Evolutionary conservation across 92 coral and sea anemone genomes (phyloP), one percentile per base, ranked within the genome.

Genomic region (Scolanthus callimorphus): DNA sequence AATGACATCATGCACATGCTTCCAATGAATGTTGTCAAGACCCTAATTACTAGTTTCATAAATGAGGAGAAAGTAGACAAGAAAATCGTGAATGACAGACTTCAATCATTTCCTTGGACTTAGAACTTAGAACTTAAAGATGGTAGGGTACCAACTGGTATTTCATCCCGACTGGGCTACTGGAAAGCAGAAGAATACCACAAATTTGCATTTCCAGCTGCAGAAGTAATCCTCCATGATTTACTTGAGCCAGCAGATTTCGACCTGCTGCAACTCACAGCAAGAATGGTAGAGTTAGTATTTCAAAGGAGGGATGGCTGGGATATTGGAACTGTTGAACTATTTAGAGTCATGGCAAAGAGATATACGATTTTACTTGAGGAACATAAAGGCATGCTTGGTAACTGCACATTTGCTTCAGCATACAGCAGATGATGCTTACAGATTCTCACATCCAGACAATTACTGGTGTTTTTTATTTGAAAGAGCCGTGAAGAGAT

Each of bases 401-500:
- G 49, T 82, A 2, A 82, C 89, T 27, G 83, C 53, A 6, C 84
- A 82, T 49, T 37, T 49, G 3, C 84, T 82, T 2, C 51, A 29
- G 17, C 88, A 81, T 39, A 54, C 66, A 45, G 17, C 82, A 31
- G 78, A 76, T 3, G 88, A 82, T 75, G 84, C 80, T 20, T 15
- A 2, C 2, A 67, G 79, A 30, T 76, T 82, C 27, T 82, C 84
- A 17, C 79, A 69, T 17, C 89, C 84, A 0, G 89, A 82, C 53
- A 82, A 82, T 25, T 82, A 50, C 54, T 75, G 89, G 89, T 76
- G 83, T 58, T 84, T 34, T 38, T 21, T 69, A 3, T 79, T 43
- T 72, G 91, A 84, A 58, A 59, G 91, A 63, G 86, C 91, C n/a
- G 86, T 84, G 28, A 78, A 79, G 55, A 49, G 85, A 53, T 84